Percentiles rank a stretch among this genome's conserved stretches.
These are phyloP conservation scores for Psilopogon haemacephalus DNA, from an alignment of 2,113 vertebrate genomes.

Conservation along the genomic window DNA sequence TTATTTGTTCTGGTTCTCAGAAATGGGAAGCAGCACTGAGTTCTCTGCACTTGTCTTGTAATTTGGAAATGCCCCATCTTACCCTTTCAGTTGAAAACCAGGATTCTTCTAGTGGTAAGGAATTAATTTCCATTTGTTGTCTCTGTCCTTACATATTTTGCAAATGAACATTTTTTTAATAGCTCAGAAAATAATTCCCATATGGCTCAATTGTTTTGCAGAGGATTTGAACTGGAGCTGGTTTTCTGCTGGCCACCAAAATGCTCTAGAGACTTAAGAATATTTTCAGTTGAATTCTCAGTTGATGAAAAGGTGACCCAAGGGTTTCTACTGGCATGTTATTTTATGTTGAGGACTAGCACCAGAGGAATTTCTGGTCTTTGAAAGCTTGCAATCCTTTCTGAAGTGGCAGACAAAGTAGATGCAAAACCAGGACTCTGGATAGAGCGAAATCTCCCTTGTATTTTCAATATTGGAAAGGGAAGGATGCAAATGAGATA, in stretches of 20 bases:
- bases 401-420: neutral
- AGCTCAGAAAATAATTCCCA: neutral
- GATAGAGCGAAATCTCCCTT: neutral
- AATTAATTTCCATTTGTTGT: neutral
- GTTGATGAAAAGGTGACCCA: neutral
- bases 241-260: neutral
- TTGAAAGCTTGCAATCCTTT: neutral
- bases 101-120: neutral
- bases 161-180: neutral
- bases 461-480: neutral
- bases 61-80: neutral
- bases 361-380: neutral
- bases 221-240: neutral
- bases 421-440: neutral
- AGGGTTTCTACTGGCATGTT: neutral
- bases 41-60: neutral
- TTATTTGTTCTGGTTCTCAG: slow-evolving; percentile 14
- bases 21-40: neutral
- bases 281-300: neutral
- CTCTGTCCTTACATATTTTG: neutral
- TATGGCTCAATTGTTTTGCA: neutral
- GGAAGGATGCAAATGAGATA: neutral
- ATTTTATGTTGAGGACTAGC: neutral
- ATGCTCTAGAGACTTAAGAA: neutral
- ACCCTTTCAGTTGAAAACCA: neutral